Conservation (phyloP, 2,113 vertebrate genomes). For the Meriones unguiculatus region DNA sequence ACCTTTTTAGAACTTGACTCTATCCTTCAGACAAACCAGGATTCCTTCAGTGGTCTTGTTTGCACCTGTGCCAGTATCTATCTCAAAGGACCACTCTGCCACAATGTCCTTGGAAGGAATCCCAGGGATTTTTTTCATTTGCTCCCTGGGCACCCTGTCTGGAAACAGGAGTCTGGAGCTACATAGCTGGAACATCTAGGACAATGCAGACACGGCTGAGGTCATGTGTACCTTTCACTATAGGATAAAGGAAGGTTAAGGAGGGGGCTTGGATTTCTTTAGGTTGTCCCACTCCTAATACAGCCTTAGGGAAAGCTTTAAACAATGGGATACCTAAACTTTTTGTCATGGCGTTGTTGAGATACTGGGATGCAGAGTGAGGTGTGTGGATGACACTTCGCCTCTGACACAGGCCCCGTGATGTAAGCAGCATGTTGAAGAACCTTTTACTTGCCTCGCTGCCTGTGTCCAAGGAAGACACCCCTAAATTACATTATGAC, state of each 20-base stretch:
- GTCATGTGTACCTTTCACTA: background rate
- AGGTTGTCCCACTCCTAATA: background rate
- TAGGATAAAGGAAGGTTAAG: background rate
- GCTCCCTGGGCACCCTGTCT: background rate
- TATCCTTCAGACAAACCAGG: background rate
- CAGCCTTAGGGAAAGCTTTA: background rate
- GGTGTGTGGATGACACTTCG: background rate
- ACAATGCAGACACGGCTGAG: background rate
- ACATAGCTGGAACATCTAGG: background rate
- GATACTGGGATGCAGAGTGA: background rate
- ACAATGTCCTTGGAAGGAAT: background rate
- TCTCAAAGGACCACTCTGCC: background rate
- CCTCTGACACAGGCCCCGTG: background rate
- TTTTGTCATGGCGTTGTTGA: background rate
- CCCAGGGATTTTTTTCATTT: background rate
- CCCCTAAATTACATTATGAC: background rate
- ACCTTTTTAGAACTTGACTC: background rate
- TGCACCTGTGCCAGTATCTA: background rate
- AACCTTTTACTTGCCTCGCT: background rate
- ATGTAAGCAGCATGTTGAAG: background rate
- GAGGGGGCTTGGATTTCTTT: background rate
- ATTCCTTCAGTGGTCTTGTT: background rate
- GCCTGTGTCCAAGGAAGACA: background rate
- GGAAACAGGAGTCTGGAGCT: background rate
- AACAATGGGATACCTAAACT: background rate